phyloP scores from a whole-genome alignment of 2,888 invertebrate genomes.

The Dynastes tityus region DNA sequence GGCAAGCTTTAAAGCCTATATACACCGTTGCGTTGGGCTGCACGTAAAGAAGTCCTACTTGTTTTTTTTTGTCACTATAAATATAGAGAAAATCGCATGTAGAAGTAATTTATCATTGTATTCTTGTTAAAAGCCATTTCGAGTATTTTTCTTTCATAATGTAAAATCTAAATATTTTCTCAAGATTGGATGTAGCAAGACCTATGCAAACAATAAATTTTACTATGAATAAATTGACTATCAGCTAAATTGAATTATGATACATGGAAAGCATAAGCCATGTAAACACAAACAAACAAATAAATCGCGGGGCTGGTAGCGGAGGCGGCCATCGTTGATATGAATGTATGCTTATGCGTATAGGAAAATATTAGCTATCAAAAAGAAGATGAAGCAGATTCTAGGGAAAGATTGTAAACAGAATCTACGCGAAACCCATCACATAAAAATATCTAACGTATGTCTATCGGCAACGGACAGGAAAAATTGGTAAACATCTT shows the following conservation, averaged over 20 bases:
- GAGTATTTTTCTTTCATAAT: too few relatives aligned
- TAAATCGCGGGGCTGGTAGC: not conserved
- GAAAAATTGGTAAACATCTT: not conserved
- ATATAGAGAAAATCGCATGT: too few relatives aligned
- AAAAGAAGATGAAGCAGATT: not conserved
- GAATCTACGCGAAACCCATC: not conserved
- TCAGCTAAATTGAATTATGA: not conserved
- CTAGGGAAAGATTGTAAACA: constrained; percentile 2
- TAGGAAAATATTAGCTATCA: not conserved
- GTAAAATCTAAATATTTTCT: too few relatives aligned
- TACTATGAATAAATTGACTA: too few relatives aligned
- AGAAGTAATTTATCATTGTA: too few relatives aligned
- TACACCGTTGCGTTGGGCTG: too few relatives aligned
- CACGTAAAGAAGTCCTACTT: too few relatives aligned
- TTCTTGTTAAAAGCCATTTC: too few relatives aligned
- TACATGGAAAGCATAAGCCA: not conserved
- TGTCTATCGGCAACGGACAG: not conserved
- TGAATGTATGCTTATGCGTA: not conserved
- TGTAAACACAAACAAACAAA: constrained; percentile 7
- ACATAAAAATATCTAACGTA: not conserved
- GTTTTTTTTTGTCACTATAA: too few relatives aligned
- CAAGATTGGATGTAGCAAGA: too few relatives aligned
- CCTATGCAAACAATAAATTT: not conserved
- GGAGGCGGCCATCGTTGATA: not conserved
- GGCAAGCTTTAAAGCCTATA: too few relatives aligned